A percentile compares a stretch with the other conserved stretches of the same genome.
phyloP scores from a whole-genome alignment of 2,113 vertebrate species.

The Scartelaos histophorus region DNA sequence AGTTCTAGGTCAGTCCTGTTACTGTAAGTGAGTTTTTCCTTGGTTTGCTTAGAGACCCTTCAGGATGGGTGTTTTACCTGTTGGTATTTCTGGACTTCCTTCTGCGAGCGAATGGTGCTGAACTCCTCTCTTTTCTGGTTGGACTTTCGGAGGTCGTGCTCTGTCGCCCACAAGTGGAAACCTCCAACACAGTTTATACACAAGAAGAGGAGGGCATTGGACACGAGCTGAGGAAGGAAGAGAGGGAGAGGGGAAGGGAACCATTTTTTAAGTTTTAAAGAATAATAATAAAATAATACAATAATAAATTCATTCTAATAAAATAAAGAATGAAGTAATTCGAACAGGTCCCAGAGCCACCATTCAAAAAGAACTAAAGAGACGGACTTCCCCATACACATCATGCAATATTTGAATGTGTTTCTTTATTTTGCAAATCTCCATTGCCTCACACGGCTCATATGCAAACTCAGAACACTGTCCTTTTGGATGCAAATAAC shows the following conservation, averaged over 20 bases:
- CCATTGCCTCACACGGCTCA: not conserved
- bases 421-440: not conserved
- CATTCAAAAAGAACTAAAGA: too few species aligned
- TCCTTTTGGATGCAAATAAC: constrained; percentile 34
- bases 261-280: too few species aligned
- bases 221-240: constrained; percentile 73
- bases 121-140: constrained; percentile 82
- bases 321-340: too few species aligned
- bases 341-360: too few species aligned
- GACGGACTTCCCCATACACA: not conserved
- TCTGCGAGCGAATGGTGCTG: constrained; percentile 76
- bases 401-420: not conserved
- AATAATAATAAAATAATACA: too few species aligned
- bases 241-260: not conserved
- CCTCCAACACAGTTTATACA: constrained; percentile 83
- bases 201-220: constrained; percentile 81
- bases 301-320: too few species aligned
- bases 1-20: too few species aligned
- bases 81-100: constrained; percentile 83
- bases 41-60: too few species aligned
- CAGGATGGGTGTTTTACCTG: constrained; percentile 71
- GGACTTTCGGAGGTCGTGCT: constrained; percentile 78
- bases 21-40: not conserved
- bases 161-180: constrained; percentile 83
- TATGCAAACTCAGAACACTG: constrained; percentile 9